Evolutionary conservation across 2,888 invertebrate species (phyloP).

Genomic region (Eulithis prunata): DNA sequence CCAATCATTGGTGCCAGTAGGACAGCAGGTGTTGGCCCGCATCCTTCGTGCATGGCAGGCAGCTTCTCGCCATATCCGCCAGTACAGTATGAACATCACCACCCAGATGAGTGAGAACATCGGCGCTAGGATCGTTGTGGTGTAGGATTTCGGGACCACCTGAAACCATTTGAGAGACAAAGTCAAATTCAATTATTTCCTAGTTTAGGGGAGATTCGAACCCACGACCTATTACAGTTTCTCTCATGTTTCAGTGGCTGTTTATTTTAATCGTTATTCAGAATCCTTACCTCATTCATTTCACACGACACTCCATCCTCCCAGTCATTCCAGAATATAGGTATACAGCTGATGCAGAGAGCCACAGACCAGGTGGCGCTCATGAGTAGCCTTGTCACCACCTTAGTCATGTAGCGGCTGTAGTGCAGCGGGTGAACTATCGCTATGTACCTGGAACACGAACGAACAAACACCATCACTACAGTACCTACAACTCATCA

Average conservation of each 20-base stretch:
- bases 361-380: conserved; percentile 88
- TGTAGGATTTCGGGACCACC: conserved; percentile 80
- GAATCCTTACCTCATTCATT: conserved; percentile 84
- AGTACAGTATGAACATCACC: conserved; percentile 89
- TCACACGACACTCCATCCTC: conserved; percentile 85
- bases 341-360: conserved; percentile 87
- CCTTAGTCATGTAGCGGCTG: conserved; percentile 89
- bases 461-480: conserved; percentile 7
- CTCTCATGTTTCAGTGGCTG: too few relatives aligned
- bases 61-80: conserved; percentile 91
- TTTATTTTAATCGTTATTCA: too few relatives aligned
- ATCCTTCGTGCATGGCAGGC: conserved; percentile 88
- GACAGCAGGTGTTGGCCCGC: conserved; percentile 85
- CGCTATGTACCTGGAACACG: conserved; percentile 86
- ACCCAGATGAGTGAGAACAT: conserved; percentile 90
- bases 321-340: conserved; percentile 92
- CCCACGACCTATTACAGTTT: too few relatives aligned
- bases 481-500: not conserved
- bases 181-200: not conserved
- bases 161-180: conserved; percentile 46
- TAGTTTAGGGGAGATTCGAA: too few relatives aligned
- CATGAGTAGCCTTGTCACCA: conserved; percentile 86
- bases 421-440: conserved; percentile 92
- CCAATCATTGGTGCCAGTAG: conserved; percentile 86
- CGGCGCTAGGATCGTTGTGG: conserved; percentile 86